Percentiles rank a stretch among this genome's conserved stretches.
Conservation (phyloP, 2,888 invertebrate genomes). For the Epirrhoe alternata region DNA sequence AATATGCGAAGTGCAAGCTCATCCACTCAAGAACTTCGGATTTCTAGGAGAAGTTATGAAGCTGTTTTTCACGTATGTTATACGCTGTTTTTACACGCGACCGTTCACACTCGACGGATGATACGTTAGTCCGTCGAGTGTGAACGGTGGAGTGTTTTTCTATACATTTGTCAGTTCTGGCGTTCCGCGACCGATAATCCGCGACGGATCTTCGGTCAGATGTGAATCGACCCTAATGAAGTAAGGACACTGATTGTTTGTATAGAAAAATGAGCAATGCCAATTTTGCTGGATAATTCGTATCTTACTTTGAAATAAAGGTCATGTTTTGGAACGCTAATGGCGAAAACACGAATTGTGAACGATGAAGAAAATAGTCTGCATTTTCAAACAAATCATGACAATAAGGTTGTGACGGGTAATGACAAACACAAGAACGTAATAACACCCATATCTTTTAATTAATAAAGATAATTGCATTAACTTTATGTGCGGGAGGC, state of each 20-base stretch:
- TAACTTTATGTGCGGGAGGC: conserved; percentile 29
- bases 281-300: background rate
- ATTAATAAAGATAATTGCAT: conserved; percentile 18
- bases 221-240: too few species aligned
- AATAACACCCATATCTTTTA: conserved; percentile 8
- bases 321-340: too few species aligned
- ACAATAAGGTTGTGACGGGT: background rate
- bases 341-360: background rate
- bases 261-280: background rate
- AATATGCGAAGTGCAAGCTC: conserved; percentile 94
- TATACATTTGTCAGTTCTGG: too few species aligned
- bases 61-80: conserved; percentile 91
- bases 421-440: conserved; percentile 1
- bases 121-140: too few species aligned
- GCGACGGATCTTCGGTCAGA: too few species aligned
- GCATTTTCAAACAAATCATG: background rate
- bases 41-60: conserved; percentile 93
- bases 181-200: too few species aligned
- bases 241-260: too few species aligned
- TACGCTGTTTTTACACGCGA: too few species aligned
- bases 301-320: background rate
- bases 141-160: too few species aligned
- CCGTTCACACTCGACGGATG: too few species aligned
- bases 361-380: background rate
- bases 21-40: conserved; percentile 91